Percentiles rank a stretch among this genome's conserved stretches.
phyloP scores from a whole-genome alignment of 2,113 vertebrate genomes.

The Enhydra lutris region DNA sequence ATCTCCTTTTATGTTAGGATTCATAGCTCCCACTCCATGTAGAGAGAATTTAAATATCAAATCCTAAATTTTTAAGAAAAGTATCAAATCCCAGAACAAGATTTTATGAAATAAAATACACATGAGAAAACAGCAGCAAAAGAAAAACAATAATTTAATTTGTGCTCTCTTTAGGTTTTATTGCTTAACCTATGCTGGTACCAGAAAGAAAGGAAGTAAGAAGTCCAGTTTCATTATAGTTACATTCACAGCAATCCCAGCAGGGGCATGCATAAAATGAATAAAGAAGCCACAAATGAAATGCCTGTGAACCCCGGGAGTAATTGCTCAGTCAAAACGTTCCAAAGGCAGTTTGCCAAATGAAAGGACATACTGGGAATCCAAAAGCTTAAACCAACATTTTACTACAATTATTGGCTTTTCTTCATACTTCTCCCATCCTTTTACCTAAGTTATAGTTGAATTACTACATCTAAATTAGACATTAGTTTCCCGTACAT shows the following conservation, averaged over 20 bases:
- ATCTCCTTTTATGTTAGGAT: background rate
- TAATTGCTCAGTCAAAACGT: constrained; percentile 4
- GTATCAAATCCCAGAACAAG: constrained; percentile 10
- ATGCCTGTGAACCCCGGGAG: constrained; percentile 1
- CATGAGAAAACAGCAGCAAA: constrained; percentile 8
- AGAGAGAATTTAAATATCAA: constrained; percentile 1
- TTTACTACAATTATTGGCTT: constrained; percentile 40
- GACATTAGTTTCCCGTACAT: background rate
- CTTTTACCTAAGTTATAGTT: constrained; percentile 24
- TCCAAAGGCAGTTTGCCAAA: constrained; percentile 55
- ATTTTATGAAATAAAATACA: background rate
- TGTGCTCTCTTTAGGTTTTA: constrained; percentile 34
- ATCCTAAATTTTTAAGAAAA: background rate
- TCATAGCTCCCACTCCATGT: background rate
- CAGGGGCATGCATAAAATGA: constrained; percentile 23
- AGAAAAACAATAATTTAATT: background rate
- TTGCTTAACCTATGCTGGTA: constrained; percentile 25
- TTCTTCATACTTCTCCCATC: constrained; percentile 18
- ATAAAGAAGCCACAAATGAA: constrained; percentile 49
- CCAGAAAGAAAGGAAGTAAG: background rate
- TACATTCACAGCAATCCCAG: constrained; percentile 3
- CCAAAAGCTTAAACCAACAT: constrained; percentile 45
- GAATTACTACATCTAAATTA: constrained; percentile 40
- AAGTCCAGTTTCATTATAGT: constrained; percentile 34
- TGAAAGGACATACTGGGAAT: constrained; percentile 20